Conservation (phyloP, 1,140 invertebrate species). For the Rhizoglyphus robini region DNA sequence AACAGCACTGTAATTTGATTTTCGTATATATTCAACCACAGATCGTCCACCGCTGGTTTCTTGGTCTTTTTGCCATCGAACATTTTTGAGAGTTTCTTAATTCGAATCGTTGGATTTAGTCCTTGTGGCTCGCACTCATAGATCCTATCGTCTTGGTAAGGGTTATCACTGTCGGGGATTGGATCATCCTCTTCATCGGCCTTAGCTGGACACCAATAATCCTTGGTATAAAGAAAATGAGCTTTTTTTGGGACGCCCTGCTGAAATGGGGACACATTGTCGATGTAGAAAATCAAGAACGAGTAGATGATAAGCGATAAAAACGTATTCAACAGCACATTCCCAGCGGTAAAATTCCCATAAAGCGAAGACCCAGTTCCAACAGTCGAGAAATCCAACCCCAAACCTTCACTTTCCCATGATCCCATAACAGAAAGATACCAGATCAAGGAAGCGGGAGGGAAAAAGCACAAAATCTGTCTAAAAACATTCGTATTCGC, state of each 20-base stretch:
- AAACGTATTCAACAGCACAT: constrained; percentile 23
- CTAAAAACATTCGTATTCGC: background rate
- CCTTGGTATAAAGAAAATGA: constrained; percentile 36
- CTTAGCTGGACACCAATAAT: constrained; percentile 39
- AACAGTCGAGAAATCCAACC: background rate
- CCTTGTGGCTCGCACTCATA: constrained; percentile 40
- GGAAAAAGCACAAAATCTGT: background rate
- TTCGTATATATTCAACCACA: constrained; percentile 46
- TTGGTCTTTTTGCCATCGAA: constrained; percentile 37
- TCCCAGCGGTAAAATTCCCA: constrained; percentile 27
- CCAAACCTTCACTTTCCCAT: background rate
- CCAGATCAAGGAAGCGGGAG: background rate
- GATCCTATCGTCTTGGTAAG: constrained; percentile 22
- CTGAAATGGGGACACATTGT: constrained; percentile 31
- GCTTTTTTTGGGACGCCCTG: constrained; percentile 42
- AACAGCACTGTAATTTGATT: constrained; percentile 48
- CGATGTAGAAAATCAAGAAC: constrained; percentile 29
- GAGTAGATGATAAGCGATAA: constrained; percentile 23
- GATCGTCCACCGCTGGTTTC: constrained; percentile 38
- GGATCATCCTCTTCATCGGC: background rate
- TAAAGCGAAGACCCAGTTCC: background rate
- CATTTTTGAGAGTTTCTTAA: constrained; percentile 42
- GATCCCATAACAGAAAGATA: background rate
- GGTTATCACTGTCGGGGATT: background rate
- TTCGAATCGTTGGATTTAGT: constrained; percentile 37